phyloP scores from a whole-genome alignment of 2,888 invertebrate genomes.

The Eulithis testata region DNA sequence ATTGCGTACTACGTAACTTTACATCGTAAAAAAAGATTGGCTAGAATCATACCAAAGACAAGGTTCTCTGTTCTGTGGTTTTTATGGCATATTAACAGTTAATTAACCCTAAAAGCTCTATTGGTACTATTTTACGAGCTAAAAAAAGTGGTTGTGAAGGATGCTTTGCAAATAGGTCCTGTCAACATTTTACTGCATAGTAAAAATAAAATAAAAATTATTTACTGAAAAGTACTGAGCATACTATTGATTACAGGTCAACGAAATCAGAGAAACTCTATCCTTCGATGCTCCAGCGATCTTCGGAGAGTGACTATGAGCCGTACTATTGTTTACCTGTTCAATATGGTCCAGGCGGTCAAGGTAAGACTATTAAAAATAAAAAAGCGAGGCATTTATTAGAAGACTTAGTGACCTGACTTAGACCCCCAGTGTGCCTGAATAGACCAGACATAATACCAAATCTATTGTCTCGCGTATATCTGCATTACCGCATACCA shows the following conservation, averaged over 20 bases:
- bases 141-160: constrained; percentile 22
- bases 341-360: constrained; percentile 83
- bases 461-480: no score
- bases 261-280: constrained; percentile 98
- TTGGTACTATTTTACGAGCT: neutral
- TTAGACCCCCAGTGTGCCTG: no score
- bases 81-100: no score
- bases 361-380: constrained; percentile 76
- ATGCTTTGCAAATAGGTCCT: constrained; percentile 1
- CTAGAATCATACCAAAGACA: no score
- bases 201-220: no score
- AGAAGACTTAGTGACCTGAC: no score
- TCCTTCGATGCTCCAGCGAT: constrained; percentile 94
- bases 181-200: neutral
- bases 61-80: no score
- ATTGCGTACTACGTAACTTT: no score
- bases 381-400: no score
- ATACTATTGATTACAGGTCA: constrained; percentile 86
- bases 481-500: no score
- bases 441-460: no score
- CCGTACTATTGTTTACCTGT: constrained; percentile 94
- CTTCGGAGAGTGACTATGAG: constrained; percentile 92
- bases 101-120: neutral
- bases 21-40: no score
- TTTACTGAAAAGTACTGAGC: neutral